Base-by-base conservation (phyloP, 2,797 vertebrate genomes). In the Rhodeus uyekii region DNA sequence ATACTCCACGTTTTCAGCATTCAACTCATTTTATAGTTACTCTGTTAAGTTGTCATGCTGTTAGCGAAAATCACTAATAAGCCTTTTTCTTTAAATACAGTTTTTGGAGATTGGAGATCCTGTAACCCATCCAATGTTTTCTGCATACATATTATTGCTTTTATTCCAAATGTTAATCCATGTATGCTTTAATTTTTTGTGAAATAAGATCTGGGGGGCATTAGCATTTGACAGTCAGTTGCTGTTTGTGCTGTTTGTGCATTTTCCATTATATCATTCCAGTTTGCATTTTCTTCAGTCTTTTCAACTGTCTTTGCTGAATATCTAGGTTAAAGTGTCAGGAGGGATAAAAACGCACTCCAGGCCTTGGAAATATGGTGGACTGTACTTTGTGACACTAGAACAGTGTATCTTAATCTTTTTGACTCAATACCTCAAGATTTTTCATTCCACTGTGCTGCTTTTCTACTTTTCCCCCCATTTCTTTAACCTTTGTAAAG, bases 211-310 rank as follows among this genome's bases (percentile, higher is more conserved):
- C n/a, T n/a, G n/a, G n/a, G n/a, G n/a, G n/a, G n/a, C n/a, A n/a
- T n/a, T n/a, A n/a, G n/a, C n/a, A 36, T 84, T 84, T 80, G 81
- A 83, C 78, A 44, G 72, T 90, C 89, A 90, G 89, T 91, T 90
- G 88, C 88, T 92, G 86, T 88, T 85, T 81, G 89, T 87, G 85
- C 86, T 78, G 76, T 69, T 83, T 90, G 86, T 80, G 81, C 82
- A 22, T 87, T 84, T 80, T 71, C 78, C 24, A 55, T 74, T 36
- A 65, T 53, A 55, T 53, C 53, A 34, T 68, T 58, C 8, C 29
- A 67, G 22, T 75, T 29, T 68, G 48, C 60, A 58, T 76, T 61
- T 46, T 68, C 27, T 39, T 68, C 44, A 39, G n/a, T 75, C 22
- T 19, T 50, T 36, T 44, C 42, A 78, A 72, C 19, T 44, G n/a